Base-by-base conservation (phyloP, 1,140 invertebrate species). In the Coptotermes formosanus region DNA sequence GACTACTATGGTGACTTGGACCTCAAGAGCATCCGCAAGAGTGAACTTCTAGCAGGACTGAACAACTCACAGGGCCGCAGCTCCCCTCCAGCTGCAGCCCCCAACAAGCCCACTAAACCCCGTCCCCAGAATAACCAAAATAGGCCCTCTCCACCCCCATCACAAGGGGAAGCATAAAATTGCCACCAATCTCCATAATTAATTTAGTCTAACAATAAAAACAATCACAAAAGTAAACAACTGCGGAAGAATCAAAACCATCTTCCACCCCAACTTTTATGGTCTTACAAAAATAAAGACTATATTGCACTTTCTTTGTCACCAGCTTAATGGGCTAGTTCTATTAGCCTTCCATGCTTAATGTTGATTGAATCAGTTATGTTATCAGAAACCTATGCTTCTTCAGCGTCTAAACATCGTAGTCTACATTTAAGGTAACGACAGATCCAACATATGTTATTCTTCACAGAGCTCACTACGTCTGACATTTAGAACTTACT, bases 1-100 rank as follows among this genome's bases (percentile, higher is more conserved):
- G 97, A 98, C 94, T 98, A 98, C 94, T 98, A 98, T 90, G 97
- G 97, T 88, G 97, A 98, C 91, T 91, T 98, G 93, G 97, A 98
- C 92, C 92, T 98, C 92, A 98, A 98, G 94, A 94, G 94, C 92
- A 97, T 98, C 93, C 95, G 96, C 92, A 98, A 98, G 93, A 96
- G 95, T 92, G 96, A 97, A 91, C 94, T 97, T 88, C 93, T 96
- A 89, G 92, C 95, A 88, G 97, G 96, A 88, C 93, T 96, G 89
- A 93, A 94, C 89, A 93, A 92, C 90, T 93, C 93, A 89, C 93
- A 93, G 88, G 91, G 92, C 86, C 82, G 82, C 64, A 43, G 85
- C 14, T 84, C 32, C 21, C 52, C 55, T 55, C 84, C 83, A 85
- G 83, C 23, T 38, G 84, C 75, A 75, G 82, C 43, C 85, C 86